Evolutionary conservation across 2,888 invertebrate genomes (phyloP).

Genomic region (Clanis bilineata): DNA sequence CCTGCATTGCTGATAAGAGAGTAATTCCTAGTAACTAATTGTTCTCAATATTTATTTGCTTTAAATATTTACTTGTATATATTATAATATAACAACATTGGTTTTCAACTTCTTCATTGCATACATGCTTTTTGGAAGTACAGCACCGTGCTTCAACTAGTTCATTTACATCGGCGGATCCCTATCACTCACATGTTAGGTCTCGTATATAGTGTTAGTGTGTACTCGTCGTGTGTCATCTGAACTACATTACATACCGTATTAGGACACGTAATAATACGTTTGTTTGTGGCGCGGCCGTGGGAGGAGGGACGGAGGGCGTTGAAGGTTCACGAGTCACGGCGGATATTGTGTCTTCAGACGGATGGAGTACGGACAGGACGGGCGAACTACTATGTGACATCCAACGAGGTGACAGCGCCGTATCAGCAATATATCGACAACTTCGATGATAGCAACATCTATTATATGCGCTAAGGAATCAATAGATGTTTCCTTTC

Average conservation of each 20-base stretch:
- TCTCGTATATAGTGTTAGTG: too few species aligned
- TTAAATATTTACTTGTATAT: too few species aligned
- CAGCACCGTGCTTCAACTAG: neutral
- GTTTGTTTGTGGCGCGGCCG: neutral
- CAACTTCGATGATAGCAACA: neutral
- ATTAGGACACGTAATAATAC: constrained; percentile 3
- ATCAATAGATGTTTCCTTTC: too few species aligned
- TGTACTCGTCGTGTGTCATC: neutral
- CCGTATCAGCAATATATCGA: neutral
- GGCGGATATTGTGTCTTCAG: neutral
- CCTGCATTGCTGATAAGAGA: too few species aligned
- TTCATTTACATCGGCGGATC: neutral
- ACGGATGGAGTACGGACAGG: too few species aligned
- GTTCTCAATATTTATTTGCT: too few species aligned
- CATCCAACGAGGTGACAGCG: neutral
- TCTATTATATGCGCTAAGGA: too few species aligned
- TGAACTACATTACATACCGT: neutral
- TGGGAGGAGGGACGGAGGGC: neutral
- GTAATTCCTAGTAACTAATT: too few species aligned
- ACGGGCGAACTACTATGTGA: neutral
- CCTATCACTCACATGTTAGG: neutral
- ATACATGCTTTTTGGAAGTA: too few species aligned
- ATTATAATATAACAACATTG: too few species aligned
- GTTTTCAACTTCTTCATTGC: too few species aligned
- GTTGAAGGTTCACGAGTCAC: neutral